Conservation (phyloP, 64 coral and sea anemone species). For the Actinia tenebrosa region DNA sequence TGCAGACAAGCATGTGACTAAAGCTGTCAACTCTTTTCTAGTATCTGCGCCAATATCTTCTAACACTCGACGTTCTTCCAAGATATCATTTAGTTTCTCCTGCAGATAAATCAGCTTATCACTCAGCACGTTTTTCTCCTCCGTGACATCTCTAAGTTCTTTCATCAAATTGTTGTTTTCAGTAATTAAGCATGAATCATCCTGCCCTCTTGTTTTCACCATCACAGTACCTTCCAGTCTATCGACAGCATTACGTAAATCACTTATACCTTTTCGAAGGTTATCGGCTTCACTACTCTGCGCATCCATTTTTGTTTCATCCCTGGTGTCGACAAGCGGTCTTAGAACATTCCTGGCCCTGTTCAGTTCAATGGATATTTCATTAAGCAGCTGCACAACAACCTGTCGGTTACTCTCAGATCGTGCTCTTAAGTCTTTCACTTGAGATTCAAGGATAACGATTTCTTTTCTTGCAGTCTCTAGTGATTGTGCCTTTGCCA, state of each 20-base stretch:
- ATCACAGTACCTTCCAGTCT: not conserved
- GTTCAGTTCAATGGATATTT: not conserved
- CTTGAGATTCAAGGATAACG: constrained; percentile 49
- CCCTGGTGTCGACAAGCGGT: not conserved
- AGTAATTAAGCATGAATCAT: not conserved
- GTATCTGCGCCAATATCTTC: constrained; percentile 5
- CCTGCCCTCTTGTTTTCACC: not conserved
- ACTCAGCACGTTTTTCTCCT: not conserved
- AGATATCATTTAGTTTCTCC: not conserved
- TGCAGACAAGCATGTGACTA: not conserved
- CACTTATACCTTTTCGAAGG: not conserved
- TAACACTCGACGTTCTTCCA: not conserved
- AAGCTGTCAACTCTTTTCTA: constrained; percentile 10
- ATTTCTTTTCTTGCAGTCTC: constrained; percentile 69
- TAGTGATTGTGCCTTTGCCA: constrained; percentile 19
- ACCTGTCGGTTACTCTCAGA: constrained; percentile 23
- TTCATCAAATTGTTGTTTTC: not conserved
- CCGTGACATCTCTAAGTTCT: not conserved
- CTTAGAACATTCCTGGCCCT: not conserved
- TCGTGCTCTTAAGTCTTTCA: constrained; percentile 47
- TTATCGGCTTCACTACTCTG: not conserved
- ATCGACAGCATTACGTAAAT: not conserved
- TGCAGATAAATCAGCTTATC: not conserved
- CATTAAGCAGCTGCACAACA: not conserved
- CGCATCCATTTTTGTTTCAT: not conserved